phyloP scores from a whole-genome alignment of 2,888 invertebrate species.

The Diloba caeruleocephala region DNA sequence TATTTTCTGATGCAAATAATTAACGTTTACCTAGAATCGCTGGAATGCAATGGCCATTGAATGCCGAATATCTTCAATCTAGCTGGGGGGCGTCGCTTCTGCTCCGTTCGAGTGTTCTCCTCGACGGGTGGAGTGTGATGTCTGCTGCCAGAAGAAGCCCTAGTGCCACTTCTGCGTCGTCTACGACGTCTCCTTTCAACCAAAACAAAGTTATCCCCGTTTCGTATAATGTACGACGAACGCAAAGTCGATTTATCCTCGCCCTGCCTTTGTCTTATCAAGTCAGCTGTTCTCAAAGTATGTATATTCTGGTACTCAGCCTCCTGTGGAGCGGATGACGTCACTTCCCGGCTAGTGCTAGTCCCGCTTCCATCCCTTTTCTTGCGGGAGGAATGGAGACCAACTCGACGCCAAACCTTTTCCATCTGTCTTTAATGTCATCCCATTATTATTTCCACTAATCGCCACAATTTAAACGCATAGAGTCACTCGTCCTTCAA shows the following conservation, averaged over 20 bases:
- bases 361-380: constrained; percentile 89
- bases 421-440: constrained; percentile 87
- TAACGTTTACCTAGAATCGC: constrained; percentile 81
- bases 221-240: constrained; percentile 85
- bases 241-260: constrained; percentile 86
- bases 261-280: constrained; percentile 85
- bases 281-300: constrained; percentile 85
- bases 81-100: constrained; percentile 84
- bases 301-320: constrained; percentile 87
- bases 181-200: constrained; percentile 84
- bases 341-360: constrained; percentile 83
- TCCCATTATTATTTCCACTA: constrained; percentile 80
- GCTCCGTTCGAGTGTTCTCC: constrained; percentile 79
- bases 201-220: constrained; percentile 87
- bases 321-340: constrained; percentile 77
- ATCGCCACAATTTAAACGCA: constrained; percentile 31
- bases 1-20: constrained; percentile 42
- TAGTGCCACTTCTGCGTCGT: constrained; percentile 83
- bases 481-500: constrained; percentile 40
- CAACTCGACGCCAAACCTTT: constrained; percentile 89
- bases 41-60: constrained; percentile 87
- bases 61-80: constrained; percentile 86
- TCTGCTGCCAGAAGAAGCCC: constrained; percentile 82
- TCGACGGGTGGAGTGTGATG: constrained; percentile 85
- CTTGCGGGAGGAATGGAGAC: constrained; percentile 89